phyloP scores from a whole-genome alignment of 2,113 vertebrate species.

The Jaculus jaculus region DNA sequence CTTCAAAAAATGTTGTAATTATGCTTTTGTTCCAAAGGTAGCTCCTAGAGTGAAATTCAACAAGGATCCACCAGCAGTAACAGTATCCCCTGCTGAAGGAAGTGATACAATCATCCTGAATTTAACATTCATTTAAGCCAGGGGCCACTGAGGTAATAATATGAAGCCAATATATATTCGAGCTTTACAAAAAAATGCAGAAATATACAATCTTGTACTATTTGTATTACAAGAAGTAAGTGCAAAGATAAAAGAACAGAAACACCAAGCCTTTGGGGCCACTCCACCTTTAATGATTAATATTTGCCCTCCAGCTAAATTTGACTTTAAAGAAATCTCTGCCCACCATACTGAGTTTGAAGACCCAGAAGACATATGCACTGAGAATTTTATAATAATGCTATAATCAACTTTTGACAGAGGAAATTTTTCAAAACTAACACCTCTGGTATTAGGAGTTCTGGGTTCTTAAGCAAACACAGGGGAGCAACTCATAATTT shows the following conservation, averaged over 20 bases:
- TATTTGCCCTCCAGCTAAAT: conserved; percentile 76
- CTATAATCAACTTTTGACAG: conserved; percentile 62
- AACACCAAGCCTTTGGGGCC: conserved; percentile 57
- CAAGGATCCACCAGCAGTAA: neutral
- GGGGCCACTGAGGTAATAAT: neutral
- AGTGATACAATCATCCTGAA: neutral
- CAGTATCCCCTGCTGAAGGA: neutral
- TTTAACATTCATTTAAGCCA: conserved; percentile 43
- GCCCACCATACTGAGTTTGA: conserved; percentile 44
- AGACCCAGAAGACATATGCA: conserved; percentile 57
- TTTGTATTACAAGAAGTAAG: conserved; percentile 65
- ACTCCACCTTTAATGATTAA: conserved; percentile 78
- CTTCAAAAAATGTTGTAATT: neutral
- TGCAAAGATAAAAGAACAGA: conserved; percentile 72
- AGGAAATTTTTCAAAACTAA: conserved; percentile 69
- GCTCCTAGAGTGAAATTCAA: neutral
- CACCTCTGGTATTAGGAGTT: conserved; percentile 38
- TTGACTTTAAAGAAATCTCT: conserved; percentile 76
- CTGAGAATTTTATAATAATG: conserved; percentile 69
- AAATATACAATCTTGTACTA: conserved; percentile 60
- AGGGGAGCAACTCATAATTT: conserved; percentile 19
- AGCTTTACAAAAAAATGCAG: conserved; percentile 37
- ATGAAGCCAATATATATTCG: neutral
- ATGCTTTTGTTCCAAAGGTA: neutral
- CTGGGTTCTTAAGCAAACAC: conserved; percentile 45